Percentiles rank a stretch among this genome's conserved stretches.
These are phyloP conservation scores for Rambutsinella grinnellia DNA, from an alignment of 2,888 invertebrate species.

Conservation along the genomic window DNA sequence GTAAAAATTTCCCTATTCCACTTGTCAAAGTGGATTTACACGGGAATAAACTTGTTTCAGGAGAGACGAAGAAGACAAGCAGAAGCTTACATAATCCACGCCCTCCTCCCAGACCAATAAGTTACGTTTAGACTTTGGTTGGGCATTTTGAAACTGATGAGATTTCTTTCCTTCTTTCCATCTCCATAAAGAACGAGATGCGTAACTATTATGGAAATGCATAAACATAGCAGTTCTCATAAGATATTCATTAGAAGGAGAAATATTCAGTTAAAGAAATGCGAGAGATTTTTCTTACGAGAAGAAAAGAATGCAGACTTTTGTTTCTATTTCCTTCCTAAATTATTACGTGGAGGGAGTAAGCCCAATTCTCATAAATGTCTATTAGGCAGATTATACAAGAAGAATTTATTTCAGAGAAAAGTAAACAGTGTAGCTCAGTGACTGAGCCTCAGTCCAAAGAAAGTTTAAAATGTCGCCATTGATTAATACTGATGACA, in stretches of 20 bases:
- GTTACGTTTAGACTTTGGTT: constrained; percentile 18
- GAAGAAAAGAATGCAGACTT: not conserved
- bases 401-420: constrained; percentile 22
- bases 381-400: constrained; percentile 12
- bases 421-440: not conserved
- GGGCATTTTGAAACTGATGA: not conserved
- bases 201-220: not conserved
- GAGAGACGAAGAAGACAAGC: constrained; percentile 11
- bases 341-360: not conserved
- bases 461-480: not conserved
- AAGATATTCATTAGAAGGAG: constrained; percentile 20
- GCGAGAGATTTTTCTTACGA: not conserved
- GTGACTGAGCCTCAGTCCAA: not conserved
- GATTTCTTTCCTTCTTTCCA: not conserved
- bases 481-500: not conserved
- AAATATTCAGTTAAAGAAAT: constrained; percentile 9
- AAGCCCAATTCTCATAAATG: constrained; percentile 25
- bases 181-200: constrained; percentile 1
- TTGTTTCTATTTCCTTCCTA: not conserved
- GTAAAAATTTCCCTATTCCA: constrained; percentile 30
- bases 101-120: constrained; percentile 39
- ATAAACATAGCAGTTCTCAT: constrained; percentile 16
- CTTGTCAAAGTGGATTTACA: constrained; percentile 34
- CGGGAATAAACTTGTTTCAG: constrained; percentile 33
- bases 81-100: constrained; percentile 45